These are phyloP conservation scores for Macrotus californicus DNA, from an alignment of 2,113 vertebrate species.

Conservation along the genomic window DNA sequence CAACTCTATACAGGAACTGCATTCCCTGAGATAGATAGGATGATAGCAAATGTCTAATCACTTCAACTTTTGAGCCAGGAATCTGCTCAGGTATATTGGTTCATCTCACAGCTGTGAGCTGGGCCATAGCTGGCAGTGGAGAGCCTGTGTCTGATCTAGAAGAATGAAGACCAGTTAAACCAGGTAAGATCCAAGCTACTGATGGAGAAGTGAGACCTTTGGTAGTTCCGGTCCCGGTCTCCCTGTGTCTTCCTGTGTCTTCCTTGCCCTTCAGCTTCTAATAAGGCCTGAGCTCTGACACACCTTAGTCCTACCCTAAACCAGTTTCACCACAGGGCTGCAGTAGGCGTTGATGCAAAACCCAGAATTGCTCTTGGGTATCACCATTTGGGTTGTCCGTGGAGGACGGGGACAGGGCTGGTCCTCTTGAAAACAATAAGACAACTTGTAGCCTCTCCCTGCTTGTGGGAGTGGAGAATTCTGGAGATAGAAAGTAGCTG, in stretches of 20 bases:
- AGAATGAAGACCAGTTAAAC: slow-evolving; percentile 75
- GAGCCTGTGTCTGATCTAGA: slow-evolving; percentile 82
- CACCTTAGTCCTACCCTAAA: background rate
- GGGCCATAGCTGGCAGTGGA: slow-evolving; percentile 85
- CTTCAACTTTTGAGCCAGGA: slow-evolving; percentile 86
- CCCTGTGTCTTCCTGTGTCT: background rate
- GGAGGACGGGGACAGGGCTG: fast-evolving
- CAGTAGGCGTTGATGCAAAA: background rate
- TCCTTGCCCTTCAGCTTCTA: background rate
- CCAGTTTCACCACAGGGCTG: background rate
- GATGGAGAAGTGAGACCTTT: background rate
- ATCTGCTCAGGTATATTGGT: slow-evolving; percentile 84
- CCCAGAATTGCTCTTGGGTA: background rate
- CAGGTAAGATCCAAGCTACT: background rate
- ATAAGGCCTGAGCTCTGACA: background rate
- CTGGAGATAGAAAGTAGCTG: background rate
- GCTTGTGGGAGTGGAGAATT: background rate
- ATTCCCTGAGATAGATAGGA: slow-evolving; percentile 84
- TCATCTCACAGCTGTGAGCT: slow-evolving; percentile 84
- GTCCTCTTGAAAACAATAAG: background rate
- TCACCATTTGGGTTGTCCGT: background rate
- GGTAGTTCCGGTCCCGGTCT: background rate
- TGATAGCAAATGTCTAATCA: slow-evolving; percentile 88
- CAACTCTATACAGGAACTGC: slow-evolving; percentile 79
- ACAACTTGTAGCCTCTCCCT: background rate